Conservation (phyloP, 2,888 invertebrate species). For the Gari tellinella region DNA sequence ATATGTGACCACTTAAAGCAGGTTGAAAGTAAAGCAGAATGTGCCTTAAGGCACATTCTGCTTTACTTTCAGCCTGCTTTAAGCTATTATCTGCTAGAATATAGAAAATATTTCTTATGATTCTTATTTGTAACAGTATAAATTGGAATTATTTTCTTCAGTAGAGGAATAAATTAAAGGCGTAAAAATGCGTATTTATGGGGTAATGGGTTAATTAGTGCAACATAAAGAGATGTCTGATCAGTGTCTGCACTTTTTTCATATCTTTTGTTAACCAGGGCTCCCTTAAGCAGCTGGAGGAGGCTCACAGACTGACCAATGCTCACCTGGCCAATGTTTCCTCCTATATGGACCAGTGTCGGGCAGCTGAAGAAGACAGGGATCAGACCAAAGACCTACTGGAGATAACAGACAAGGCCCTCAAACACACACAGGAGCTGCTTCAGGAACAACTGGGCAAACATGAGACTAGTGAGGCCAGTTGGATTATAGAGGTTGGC, state of each 20-base stretch:
- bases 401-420: background rate
- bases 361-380: constrained; percentile 11
- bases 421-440: constrained; percentile 7
- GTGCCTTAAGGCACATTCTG: too few species aligned
- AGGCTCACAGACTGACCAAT: constrained; percentile 58
- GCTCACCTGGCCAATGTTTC: constrained; percentile 65
- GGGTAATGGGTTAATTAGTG: background rate
- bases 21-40: too few species aligned
- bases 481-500: constrained; percentile 13
- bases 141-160: too few species aligned
- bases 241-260: background rate
- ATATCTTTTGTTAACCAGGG: constrained; percentile 25
- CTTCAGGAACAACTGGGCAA: constrained; percentile 8
- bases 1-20: too few species aligned
- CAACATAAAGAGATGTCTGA: background rate
- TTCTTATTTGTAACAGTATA: too few species aligned
- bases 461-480: constrained; percentile 13
- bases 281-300: constrained; percentile 47
- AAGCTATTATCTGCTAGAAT: too few species aligned
- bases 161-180: too few species aligned
- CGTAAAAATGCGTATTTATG: too few species aligned
- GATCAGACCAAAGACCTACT: constrained; percentile 9
- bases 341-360: constrained; percentile 50
- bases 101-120: too few species aligned
- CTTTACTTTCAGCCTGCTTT: too few species aligned